Evolutionary conservation across 2,113 vertebrate genomes (phyloP).

Genomic region (Myotis yumanensis): DNA sequence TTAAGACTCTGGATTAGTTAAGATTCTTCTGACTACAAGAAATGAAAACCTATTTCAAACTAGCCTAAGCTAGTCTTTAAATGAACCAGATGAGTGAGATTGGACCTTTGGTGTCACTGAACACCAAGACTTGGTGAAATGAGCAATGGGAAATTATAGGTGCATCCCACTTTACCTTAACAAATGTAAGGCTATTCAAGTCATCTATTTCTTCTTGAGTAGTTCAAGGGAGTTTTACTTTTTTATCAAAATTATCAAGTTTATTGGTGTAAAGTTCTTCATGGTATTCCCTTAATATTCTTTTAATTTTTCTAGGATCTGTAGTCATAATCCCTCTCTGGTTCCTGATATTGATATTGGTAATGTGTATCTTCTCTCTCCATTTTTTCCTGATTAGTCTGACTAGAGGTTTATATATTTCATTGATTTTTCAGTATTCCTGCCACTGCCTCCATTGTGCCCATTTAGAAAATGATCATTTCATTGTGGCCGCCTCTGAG

Average conservation of each 20-base stretch:
- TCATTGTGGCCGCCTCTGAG: not conserved
- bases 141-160: not conserved
- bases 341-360: not conserved
- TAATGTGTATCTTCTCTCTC: not conserved
- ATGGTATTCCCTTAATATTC: not conserved
- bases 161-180: not conserved
- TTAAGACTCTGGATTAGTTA: not conserved
- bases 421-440: not conserved
- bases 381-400: slow-evolving; percentile 10
- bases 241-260: not conserved
- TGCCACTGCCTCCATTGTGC: not conserved
- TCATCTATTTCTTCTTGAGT: not conserved
- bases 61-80: not conserved
- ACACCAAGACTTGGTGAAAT: not conserved
- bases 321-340: not conserved
- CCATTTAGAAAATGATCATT: not conserved
- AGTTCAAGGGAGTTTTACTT: not conserved
- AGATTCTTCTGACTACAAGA: slow-evolving; percentile 15
- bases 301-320: not conserved
- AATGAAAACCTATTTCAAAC: not conserved
- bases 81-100: not conserved
- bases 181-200: not conserved
- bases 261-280: not conserved
- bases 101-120: not conserved
- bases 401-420: not conserved